phyloP scores from a whole-genome alignment of 2,797 vertebrate genomes.

The Poecilia wingei region DNA sequence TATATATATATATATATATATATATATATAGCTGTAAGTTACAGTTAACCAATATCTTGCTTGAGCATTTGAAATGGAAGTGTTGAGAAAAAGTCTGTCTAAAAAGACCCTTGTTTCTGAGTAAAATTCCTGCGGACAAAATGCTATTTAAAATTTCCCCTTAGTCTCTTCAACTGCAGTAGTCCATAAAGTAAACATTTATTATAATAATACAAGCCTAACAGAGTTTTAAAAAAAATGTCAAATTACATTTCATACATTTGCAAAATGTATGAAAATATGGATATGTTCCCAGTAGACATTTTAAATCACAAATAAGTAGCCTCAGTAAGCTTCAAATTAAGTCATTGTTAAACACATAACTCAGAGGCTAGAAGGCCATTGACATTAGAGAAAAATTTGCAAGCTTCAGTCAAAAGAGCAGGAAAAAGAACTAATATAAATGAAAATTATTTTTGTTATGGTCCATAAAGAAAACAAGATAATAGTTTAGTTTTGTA shows the following conservation, averaged over 20 bases:
- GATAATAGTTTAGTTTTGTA: slow-evolving; percentile 13
- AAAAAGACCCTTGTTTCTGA: background rate
- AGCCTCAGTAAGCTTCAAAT: slow-evolving; percentile 40
- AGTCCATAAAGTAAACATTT: slow-evolving; percentile 18
- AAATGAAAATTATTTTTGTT: slow-evolving; percentile 22
- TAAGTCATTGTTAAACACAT: slow-evolving; percentile 42
- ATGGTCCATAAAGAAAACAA: slow-evolving; percentile 19
- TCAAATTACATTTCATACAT: slow-evolving; percentile 3
- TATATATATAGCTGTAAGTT: background rate
- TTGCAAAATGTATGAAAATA: slow-evolving; percentile 1
- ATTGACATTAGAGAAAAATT: slow-evolving; percentile 22
- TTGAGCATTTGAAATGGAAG: background rate
- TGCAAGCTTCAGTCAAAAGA: slow-evolving; percentile 14
- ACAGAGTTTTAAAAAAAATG: slow-evolving; percentile 14
- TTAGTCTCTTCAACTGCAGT: slow-evolving; percentile 23
- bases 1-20: too few species aligned
- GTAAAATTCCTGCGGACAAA: background rate
- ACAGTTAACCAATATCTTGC: too few species aligned
- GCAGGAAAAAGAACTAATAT: slow-evolving; percentile 17
- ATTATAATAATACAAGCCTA: slow-evolving; percentile 11
- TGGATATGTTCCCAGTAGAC: slow-evolving; percentile 18
- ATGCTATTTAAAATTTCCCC: slow-evolving; percentile 49
- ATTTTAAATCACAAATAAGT: background rate
- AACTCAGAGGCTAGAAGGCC: slow-evolving; percentile 47
- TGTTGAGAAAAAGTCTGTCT: background rate